Base-by-base conservation (phyloP, 2,888 invertebrate species). In the Notodonta dromedarius region DNA sequence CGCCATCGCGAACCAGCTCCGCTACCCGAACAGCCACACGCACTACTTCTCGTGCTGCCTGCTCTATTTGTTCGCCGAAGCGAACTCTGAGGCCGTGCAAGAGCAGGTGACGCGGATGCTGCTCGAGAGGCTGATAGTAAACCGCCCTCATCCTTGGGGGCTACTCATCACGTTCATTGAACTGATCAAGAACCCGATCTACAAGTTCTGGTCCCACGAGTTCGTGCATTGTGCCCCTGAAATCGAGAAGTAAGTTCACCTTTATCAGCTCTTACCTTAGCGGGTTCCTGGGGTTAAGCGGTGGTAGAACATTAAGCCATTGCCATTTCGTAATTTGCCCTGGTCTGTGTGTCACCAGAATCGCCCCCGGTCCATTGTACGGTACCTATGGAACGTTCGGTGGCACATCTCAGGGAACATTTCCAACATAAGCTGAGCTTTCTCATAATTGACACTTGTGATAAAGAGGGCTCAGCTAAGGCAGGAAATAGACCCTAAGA, bases 171-270 rank as follows among this genome's bases (percentile, higher is more conserved):
- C 99, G 0, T 99, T 99, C 91, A 99, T 99, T 73, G 99, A 99
- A 88, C 95, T 99, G 66, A 99, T 99, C 82, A 99, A 99, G 89
- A 99, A 99, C 94, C 99, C 98, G 7, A 96, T 96, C 35, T 99
- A 99, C 94, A 98, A 99, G 89, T 99, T 99, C 93, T 99, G 99
- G 99, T 96, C 97, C 71, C 99, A 99, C 84, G 99, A 99, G 83
- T 99, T 99, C 93, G 99, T 99, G 1, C 98, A 99, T 84, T 99
- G 99, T 90, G 99, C 99, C 24, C 99, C 99, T 1, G 99, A 99
- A 94, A 99, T 99, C 79, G 99, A 99, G 94, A 99, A 99, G 98
- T 98, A 91, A 95, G 97, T 95, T 24, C 24, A 13, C 32, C 13
- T 12, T 51, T 16, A 24, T 24, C 24, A 24, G 24, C 24, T 2